Evolutionary conservation across 2,888 invertebrate species (phyloP).

Genomic region (Azorinus chamasolen): DNA sequence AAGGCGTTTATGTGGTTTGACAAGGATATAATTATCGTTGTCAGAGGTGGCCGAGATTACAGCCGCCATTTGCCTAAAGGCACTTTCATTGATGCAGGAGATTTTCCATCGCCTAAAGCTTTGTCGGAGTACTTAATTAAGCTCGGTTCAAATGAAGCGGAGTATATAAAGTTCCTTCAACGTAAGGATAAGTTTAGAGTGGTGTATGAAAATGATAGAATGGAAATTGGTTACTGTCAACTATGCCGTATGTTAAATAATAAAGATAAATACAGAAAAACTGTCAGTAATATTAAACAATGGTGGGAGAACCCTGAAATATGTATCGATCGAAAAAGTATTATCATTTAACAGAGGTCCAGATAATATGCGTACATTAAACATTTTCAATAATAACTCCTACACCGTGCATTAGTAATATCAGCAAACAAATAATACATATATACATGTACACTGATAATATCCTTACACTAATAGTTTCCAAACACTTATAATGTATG

Average conservation of each 20-base stretch:
- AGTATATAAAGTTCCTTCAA: constrained; percentile 36
- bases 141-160: constrained; percentile 23
- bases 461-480: too few species aligned
- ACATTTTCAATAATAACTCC: too few species aligned
- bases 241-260: constrained; percentile 46
- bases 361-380: too few species aligned
- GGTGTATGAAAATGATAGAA: background rate
- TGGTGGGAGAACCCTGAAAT: too few species aligned
- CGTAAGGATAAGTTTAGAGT: constrained; percentile 15
- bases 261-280: constrained; percentile 20
- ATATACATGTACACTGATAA: too few species aligned
- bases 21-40: constrained; percentile 50
- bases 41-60: constrained; percentile 52
- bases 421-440: too few species aligned
- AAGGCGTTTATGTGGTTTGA: constrained; percentile 59
- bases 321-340: too few species aligned
- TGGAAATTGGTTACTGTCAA: constrained; percentile 40
- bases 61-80: constrained; percentile 38
- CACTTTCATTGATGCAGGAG: constrained; percentile 56
- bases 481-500: too few species aligned
- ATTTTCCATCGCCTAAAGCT: constrained; percentile 34
- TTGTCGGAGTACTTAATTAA: constrained; percentile 38
- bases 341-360: too few species aligned
- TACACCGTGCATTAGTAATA: too few species aligned
- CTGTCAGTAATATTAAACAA: constrained; percentile 1